These are phyloP conservation scores for Mythimna pallens DNA, from an alignment of 2,888 invertebrate genomes.

Conservation along the genomic window DNA sequence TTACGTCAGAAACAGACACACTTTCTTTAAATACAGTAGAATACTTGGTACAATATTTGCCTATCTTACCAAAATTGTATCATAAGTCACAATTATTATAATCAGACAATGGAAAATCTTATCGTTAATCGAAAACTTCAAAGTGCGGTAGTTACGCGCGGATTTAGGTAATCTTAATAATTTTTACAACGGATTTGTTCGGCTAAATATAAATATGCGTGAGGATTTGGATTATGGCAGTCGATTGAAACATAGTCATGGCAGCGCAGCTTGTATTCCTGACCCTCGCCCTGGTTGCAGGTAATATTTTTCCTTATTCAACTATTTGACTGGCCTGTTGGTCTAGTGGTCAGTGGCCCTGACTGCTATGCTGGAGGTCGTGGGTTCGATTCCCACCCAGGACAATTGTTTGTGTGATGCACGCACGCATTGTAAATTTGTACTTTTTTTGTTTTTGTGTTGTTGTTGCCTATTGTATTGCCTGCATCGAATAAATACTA, in stretches of 20 bases:
- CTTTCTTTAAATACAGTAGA: background rate
- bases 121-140: constrained; percentile 36
- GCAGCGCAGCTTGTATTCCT: constrained; percentile 35
- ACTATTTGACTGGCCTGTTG: no score
- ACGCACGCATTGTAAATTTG: no score
- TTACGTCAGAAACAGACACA: no score
- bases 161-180: constrained; percentile 37
- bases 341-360: no score
- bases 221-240: constrained; percentile 15
- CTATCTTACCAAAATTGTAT: background rate
- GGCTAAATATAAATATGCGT: constrained; percentile 42
- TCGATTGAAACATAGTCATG: constrained; percentile 46
- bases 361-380: no score
- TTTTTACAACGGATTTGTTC: constrained; percentile 46
- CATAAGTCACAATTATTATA: constrained; percentile 13
- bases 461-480: no score
- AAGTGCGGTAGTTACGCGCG: constrained; percentile 42
- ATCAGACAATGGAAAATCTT: constrained; percentile 26
- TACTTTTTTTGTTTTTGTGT: no score
- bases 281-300: constrained; percentile 59
- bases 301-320: constrained; percentile 32
- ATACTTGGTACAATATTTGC: background rate
- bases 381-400: no score
- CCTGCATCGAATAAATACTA: no score
- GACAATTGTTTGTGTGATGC: no score